These are phyloP conservation scores for Microtus ochrogaster DNA, from an alignment of 2,113 vertebrate genomes.

Conservation along the genomic window DNA sequence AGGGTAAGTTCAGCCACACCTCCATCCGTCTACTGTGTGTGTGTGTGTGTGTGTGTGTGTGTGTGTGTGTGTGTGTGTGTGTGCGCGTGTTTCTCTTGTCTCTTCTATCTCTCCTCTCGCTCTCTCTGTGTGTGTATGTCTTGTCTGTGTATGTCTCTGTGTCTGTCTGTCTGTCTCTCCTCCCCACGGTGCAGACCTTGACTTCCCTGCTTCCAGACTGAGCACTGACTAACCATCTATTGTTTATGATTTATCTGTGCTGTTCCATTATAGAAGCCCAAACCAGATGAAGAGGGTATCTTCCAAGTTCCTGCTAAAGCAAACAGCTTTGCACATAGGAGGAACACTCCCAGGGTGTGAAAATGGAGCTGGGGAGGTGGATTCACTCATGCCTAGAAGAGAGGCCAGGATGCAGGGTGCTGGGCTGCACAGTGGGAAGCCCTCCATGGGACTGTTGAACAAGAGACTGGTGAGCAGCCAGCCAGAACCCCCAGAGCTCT, in stretches of 20 bases:
- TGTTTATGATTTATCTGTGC: not conserved
- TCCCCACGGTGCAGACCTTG: not conserved
- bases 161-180: not conserved
- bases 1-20: not conserved
- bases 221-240: not conserved
- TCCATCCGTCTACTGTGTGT: not conserved
- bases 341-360: not conserved
- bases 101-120: too few species aligned
- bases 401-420: not conserved
- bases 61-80: too few species aligned
- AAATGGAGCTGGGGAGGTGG: not conserved
- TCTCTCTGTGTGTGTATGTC: not conserved
- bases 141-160: not conserved
- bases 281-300: not conserved
- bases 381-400: not conserved
- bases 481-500: not conserved
- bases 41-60: not conserved
- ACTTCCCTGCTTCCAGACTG: not conserved
- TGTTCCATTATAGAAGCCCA: not conserved
- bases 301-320: not conserved
- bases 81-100: too few species aligned
- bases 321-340: not conserved
- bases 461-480: not conserved
- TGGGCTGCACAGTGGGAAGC: not conserved
- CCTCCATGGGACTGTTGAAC: not conserved